Base-by-base conservation (phyloP, 35 echinoderm and acorn worm species). In the Heliocidaris tuberculata region DNA sequence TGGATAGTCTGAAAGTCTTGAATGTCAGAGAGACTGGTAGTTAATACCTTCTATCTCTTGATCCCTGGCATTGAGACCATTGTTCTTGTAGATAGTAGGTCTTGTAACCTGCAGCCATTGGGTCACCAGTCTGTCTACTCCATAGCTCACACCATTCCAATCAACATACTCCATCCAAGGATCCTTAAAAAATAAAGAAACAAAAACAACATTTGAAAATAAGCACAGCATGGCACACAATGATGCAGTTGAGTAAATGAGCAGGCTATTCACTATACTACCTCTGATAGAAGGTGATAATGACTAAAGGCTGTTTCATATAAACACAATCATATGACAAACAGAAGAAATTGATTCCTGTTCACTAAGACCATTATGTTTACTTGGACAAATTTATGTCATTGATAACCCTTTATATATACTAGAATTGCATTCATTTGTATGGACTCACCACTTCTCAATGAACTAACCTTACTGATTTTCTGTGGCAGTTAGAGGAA, bases 141-240 rank as follows among this genome's bases (percentile, higher is more conserved):
- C 97, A 93, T 94, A 32, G 31, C 94, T 94, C 8, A 96, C 59
- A 86, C 70, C 50, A 61, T 96, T 95, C 27, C 89, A 70, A 85
- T 97, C 96, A 27, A 97, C 95, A 89, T 90, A 99, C 49, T 99
- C 98, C 86, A 90, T 93, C 98, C 98, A 99, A 2, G 95, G 92
- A 50, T 99, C 95, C 98, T 97, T 19, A 47, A 60, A 21, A 42
- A 7, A 94, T 30, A 87, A 31, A 93, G 12, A 94, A 92, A 49
- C 16, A 30, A 49, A 49, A 61, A 93, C 15, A 59, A 93, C 49
- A 0, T 93, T 13, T 93, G 27, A 7, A 31, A 5, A 5, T 59
- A 93, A 13, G 12, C 48, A 93, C 21, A 16, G 30, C 7, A 59
- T 60, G 24, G n/a, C 30, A 93, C 48, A 49, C 0, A 30, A 90